Base-by-base conservation (phyloP, 1,140 invertebrate genomes). In the Babylonia areolata region DNA sequence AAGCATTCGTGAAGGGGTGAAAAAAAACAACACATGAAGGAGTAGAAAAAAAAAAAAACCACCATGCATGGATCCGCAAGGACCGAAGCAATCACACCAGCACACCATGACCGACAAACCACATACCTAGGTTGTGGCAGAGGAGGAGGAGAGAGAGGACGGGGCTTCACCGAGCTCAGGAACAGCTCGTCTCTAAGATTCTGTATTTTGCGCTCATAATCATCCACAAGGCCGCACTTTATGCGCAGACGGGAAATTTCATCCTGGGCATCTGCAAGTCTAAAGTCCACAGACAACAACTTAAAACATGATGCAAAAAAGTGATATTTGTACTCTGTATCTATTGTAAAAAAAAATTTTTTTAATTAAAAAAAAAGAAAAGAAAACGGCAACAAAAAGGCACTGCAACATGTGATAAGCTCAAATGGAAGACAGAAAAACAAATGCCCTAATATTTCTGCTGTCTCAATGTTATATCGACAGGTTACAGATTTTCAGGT, bases 141-240 rank as follows among this genome's bases (percentile, higher is more conserved):
- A 51, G 31, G 69, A 37, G 20, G 78, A 5, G n/a, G 80, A 75
- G 71, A 58, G 37, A 81, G 33, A 81, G 85, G 58, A 6, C 40
- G 58, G 11, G 75, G 85, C 69, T 90, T 88, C 73, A 89, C 86
- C 35, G 90, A 88, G 54, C 90, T 79, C n/a, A 92, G 81, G 58
- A 87, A 89, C 71, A 94, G 88, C 83, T 94, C 93, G 80, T 93
- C 91, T 69, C 91, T 90, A 33, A 94, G 90, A 84, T 88, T 90
- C 37, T 92, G 89, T 31, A 93, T 89, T 86, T 93, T 91, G 85
- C 92, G 90, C 80, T 94, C 92, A 89, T 93, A 93, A 87, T 91
- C 90, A 54, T 93, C 92, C 58, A 94, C 89, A 42, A 92, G 87
- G 81, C 91, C 90, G 83, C 89, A 85, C 58, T 87, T 89, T 79